Evolutionary conservation across 2,797 vertebrate species (phyloP).

Genomic region (Pteropus rufus): DNA sequence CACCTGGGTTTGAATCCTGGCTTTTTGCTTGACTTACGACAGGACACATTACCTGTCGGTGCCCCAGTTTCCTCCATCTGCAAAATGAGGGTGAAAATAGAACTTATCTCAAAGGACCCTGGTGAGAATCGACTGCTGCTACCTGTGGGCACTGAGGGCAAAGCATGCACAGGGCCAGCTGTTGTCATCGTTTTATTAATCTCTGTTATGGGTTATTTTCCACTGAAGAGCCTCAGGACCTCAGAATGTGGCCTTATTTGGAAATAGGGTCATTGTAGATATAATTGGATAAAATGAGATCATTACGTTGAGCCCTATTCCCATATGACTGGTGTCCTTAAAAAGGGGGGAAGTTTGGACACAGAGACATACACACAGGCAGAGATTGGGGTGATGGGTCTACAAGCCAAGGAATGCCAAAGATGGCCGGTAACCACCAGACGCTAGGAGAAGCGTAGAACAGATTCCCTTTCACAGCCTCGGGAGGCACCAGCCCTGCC

Average conservation of each 20-base stretch:
- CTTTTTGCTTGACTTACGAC: neutral
- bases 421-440: rapidly evolving
- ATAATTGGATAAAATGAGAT: neutral
- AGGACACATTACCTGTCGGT: neutral
- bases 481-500: neutral
- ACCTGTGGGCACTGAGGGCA: rapidly evolving
- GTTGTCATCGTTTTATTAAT: neutral
- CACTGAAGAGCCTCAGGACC: neutral
- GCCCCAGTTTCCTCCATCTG: neutral
- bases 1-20: neutral
- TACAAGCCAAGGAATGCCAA: neutral
- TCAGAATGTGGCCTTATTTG: neutral
- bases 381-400: neutral
- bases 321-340: neutral
- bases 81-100: neutral
- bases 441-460: neutral
- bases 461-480: neutral
- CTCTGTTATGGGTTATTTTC: neutral
- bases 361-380: neutral
- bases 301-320: neutral
- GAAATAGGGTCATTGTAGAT: neutral
- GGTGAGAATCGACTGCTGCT: neutral
- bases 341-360: neutral
- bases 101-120: rapidly evolving
- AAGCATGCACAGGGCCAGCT: rapidly evolving